Base-by-base conservation (phyloP, 1,140 invertebrate species). In the Kradibia gibbosae region DNA sequence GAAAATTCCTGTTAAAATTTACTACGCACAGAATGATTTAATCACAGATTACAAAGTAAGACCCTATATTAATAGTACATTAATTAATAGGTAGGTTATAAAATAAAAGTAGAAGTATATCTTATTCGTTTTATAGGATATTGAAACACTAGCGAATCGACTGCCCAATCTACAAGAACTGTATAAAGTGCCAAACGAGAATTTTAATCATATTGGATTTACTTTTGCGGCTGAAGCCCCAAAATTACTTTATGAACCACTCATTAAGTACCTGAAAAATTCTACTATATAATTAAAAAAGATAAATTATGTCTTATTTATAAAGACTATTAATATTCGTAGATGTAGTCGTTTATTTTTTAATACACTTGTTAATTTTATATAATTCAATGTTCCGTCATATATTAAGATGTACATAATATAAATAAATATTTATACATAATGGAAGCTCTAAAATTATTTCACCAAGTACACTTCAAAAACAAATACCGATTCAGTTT, bases 131-230 rank as follows among this genome's bases (percentile, higher is more conserved):
- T 78, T 81, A 11, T 86, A 93, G 87, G 95, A 96, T 87, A 93
- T 96, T 0, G 88, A 92, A 70, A 89, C 88, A 86, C 90, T 95
- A 10, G 87, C 88, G 3, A 87, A 71, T 4, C 86, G 88, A 60
- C 83, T 94, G 22, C 90, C 87, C 55, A 93, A 90, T 83, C 88
- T 91, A 0, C 83, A 89, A n/a, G 86, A 90, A 36, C 86, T 88
- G 5, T 87, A 90, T 86, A 72, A 92, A 84, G 90, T 95, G 11
- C 92, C 93, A 0, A 89, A 93, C 75, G 86, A 89, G 3, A 89
- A 93, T 62, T 96, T 95, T 90, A 95, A 94, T 86, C 94, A 95
- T 85, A 91, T 95, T 82, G 95, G 96, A 89, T 96, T 95, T 90
- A 91, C 94, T 80, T 95, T 93, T 90, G 94, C 93, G 0, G 91